Base-by-base conservation (phyloP, 1,140 invertebrate species). In the Sipha flava region DNA sequence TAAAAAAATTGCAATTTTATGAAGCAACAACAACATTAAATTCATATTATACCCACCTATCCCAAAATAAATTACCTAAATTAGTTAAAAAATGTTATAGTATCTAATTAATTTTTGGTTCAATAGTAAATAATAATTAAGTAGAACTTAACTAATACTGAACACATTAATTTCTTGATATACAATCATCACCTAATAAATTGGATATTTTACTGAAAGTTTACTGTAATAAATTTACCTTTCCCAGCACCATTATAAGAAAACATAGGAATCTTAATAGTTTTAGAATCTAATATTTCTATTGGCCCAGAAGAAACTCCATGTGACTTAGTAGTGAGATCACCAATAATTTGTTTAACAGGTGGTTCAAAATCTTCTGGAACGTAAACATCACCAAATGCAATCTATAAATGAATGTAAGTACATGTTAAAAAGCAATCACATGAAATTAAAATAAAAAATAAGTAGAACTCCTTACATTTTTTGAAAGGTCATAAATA, bases 341-440 rank as follows among this genome's bases (percentile, higher is more conserved):
- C 91, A 0, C 90, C 90, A 4, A 94, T 89, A 62, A 87, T 88
- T 82, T 94, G 92, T 1, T 91, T 88, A 18, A 89, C 86, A 0
- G 95, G 95, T n/a, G 95, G 91, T 83, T 95, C 92, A 84, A 97
- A 96, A 77, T 94, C 94, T 82, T 97, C 94, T 0, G 94, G 94
- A 82, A 97, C 92, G 83, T 93, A 94, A 37, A 97, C 91, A 86
- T 97, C 95, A 0, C 93, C 95, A 85, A 95, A 96, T 26, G 94
- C 91, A 84, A 93, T 94, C 89, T 91, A 10, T 43, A 6, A 6
- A 43, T n/a, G n/a, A n/a, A n/a, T n/a, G 3, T 12, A 43, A 18
- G 43, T 2, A 37, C 40, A 10, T 66, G 3, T 26, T 16, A 6
- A 23, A 37, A 23, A 14, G 21, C n/a, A 16, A 21, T 40, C 43